Evolutionary conservation across 2,113 vertebrate genomes (phyloP).

Genomic region (Gobius niger): DNA sequence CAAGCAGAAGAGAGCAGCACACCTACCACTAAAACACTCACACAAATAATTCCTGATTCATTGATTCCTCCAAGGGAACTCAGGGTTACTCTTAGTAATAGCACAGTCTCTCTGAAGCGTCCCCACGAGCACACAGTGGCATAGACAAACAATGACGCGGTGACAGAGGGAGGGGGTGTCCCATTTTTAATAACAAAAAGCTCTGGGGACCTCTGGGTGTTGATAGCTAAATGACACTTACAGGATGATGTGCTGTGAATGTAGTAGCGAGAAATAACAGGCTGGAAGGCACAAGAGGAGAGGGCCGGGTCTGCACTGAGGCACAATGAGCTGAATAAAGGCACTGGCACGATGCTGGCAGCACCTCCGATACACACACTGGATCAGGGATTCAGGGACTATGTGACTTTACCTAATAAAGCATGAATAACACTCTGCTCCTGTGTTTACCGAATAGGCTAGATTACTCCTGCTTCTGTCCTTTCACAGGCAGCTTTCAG

Average conservation of each 20-base stretch:
- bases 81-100: constrained; percentile 57
- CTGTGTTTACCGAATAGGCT: constrained; percentile 2
- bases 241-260: constrained; percentile 64
- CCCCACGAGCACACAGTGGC: constrained; percentile 28
- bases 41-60: constrained; percentile 43
- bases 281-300: constrained; percentile 53
- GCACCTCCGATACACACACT: constrained; percentile 37
- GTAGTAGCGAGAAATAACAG: constrained; percentile 55
- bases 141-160: constrained; percentile 41
- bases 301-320: constrained; percentile 44
- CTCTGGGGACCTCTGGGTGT: constrained; percentile 62
- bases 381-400: constrained; percentile 35
- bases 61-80: constrained; percentile 57
- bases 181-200: constrained; percentile 71
- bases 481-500: not conserved
- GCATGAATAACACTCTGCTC: not conserved
- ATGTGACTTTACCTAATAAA: not conserved
- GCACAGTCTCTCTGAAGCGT: constrained; percentile 43
- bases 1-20: constrained; percentile 16
- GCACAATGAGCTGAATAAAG: constrained; percentile 70
- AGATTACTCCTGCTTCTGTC: not conserved
- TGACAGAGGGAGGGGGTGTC: constrained; percentile 41
- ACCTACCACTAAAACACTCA: constrained; percentile 12
- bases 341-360: constrained; percentile 54
- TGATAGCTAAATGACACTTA: constrained; percentile 74